Evolutionary conservation across 1,140 invertebrate species (phyloP), one percentile per base, ranked within the genome.

Genomic region (Scaptodrosophila lebanonensis): DNA sequence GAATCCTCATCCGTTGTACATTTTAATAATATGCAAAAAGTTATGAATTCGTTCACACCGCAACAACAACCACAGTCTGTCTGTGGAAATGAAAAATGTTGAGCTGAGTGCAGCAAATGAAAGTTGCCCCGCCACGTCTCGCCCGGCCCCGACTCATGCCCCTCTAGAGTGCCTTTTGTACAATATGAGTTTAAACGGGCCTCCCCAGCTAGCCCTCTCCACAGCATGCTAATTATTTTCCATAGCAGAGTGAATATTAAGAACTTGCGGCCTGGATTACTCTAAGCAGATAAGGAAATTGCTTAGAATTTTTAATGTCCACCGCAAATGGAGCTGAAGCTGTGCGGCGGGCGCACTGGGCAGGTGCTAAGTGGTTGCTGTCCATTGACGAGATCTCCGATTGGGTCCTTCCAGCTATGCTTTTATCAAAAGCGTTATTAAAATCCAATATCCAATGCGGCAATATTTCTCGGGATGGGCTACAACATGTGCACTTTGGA

Each of bases 201-300:
- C 32, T 33, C 3, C 5, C 8, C 32, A 8, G 3, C 12, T 11
- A 22, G n/a, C 8, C 3, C 17, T 36, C n/a, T n/a, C n/a, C 15
- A 15, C 59, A 43, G 54, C 44, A 73, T 82, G 75, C 69, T 82
- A 79, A 79, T 79, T 82, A 79, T 82, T 79, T 66, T 79, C 82
- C 8, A 38, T 38, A 6, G 35, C 22, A 8, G 3, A 38, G 17
- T 4, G 17, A 38, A 38, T 15, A 38, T 13, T 8, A 12, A 5
- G 2, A 25, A 62, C 69, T 73, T 62, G 51, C 60, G 68, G 68
- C 50, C 53, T 43, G 65, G 60, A 69, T 82, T 82, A 53, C 53
- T 79, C 65, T 69, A 66, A 69, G 73, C 65, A 82, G 73, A 79
- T 79, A 73, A 79, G 73, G 68, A 79, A 79, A 82, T 79, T 79